Base-by-base conservation (phyloP, 2,888 invertebrate species). In the Lagria hirta region DNA sequence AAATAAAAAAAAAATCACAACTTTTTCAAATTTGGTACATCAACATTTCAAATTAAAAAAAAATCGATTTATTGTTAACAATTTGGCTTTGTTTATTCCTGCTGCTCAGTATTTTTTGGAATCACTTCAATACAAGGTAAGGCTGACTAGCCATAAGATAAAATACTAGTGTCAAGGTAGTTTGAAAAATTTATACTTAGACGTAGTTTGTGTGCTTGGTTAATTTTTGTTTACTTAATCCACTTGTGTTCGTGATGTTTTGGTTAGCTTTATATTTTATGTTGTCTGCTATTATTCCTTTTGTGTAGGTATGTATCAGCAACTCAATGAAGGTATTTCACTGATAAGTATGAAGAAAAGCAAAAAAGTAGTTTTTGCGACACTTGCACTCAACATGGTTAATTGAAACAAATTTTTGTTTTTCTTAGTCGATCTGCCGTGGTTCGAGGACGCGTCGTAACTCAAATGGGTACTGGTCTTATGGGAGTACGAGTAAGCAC, bases 41-140 rank as follows among this genome's bases (percentile, higher is more conserved):
- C 35, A 43, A 35, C 26, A 26, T 10, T 24, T 43, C 12, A 27
- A n/a, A 38, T 33, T 16, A 17, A 10, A 8, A 11, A 29, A 11
- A 38, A 34, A 6, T 29, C 30, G 6, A 36, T 18, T 43, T n/a
- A n/a, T 24, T 49, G 55, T 53, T 57, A 59, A 56, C 58, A 44
- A 54, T 57, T 57, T 54, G 55, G 54, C 52, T 58, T 66, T 64
- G 21, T 62, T 68, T 62, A 62, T 69, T 69, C 82, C 79, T 83
- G 86, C 86, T 85, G 85, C 86, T 80, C 88, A 94, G 93, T 90
- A 88, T 92, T 82, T 93, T 93, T 87, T 93, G 93, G 94, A 93
- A 91, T 84, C 90, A 93, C 88, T 93, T 94, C 89, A 93, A 93
- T 77, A 88, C 91, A 83, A 93, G 94, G 94, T 94, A 93, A 93